Evolutionary conservation across 2,888 invertebrate species (phyloP), one percentile per base, ranked within the genome.

Genomic region (Odontomyia ornata): DNA sequence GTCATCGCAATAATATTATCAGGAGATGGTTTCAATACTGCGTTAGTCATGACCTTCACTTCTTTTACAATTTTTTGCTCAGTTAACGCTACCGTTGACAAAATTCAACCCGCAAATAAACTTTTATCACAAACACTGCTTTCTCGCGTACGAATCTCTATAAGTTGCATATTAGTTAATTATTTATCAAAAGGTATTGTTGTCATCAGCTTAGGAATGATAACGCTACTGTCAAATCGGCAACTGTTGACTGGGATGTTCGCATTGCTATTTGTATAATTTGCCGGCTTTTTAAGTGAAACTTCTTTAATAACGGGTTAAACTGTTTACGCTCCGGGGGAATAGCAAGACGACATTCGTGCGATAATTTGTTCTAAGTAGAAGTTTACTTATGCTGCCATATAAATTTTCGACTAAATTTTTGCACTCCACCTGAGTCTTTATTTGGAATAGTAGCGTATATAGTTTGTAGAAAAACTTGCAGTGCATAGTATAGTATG

Each of bases 71-170:
- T 36, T 23, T 23, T 43, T 57, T 73, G 36, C 13, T 43, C 60
- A n/a, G 57, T 36, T 15, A 15, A 13, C 9, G 2, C 18, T 7
- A 23, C 15, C 28, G 28, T 13, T 21, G 36, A 23, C 60, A 36
- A 25, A 25, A 27, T 27, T 15, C 1, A 25, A 11, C 56, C 5
- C 36, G 18, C 5, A 2, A 60, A 57, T 28, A 56, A 56, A 9
- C 11, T 13, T 60, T 60, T 73, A 73, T 73, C 73, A 73, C 73
- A 73, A 36, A 57, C 73, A 60, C 36, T 73, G n/a, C 52, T 73
- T 36, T 73, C 43, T 30, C 57, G 73, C 36, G 57, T 73, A 43
- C 18, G 36, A 13, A 30, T 60, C 36, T 73, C 57, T 13, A 36
- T 30, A 11, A 46, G 1, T 73, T 73, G 57, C 52, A n/a, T 73